phyloP scores from a whole-genome alignment of 2,113 vertebrate genomes.

The Silurus glanis region DNA sequence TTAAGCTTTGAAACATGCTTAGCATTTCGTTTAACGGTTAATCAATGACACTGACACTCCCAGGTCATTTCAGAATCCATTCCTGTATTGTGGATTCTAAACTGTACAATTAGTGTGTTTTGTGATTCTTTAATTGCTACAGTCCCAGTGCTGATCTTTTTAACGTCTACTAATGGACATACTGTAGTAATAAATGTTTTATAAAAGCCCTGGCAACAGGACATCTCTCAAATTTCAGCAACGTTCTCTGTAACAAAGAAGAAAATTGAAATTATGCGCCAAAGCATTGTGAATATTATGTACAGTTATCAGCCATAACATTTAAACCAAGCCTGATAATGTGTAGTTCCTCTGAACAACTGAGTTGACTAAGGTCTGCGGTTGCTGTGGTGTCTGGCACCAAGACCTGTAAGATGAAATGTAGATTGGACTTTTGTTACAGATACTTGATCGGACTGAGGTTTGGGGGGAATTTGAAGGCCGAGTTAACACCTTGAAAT shows the following conservation, averaged over 20 bases:
- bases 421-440: too few relatives aligned
- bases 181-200: not conserved
- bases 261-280: not conserved
- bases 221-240: not conserved
- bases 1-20: not conserved
- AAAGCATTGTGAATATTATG: not conserved
- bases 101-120: not conserved
- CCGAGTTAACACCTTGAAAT: too few relatives aligned
- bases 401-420: too few relatives aligned
- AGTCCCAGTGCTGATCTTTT: not conserved
- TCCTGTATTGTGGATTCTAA: not conserved
- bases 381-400: too few relatives aligned
- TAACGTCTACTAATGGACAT: not conserved
- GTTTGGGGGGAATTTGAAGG: too few relatives aligned
- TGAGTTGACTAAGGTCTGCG: too few relatives aligned
- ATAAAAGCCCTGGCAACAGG: not conserved
- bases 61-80: not conserved
- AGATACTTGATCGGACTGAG: too few relatives aligned
- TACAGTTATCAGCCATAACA: not conserved
- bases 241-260: not conserved
- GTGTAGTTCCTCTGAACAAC: too few relatives aligned
- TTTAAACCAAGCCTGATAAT: too few relatives aligned
- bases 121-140: not conserved
- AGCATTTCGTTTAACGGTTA: conserved; percentile 1
- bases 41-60: not conserved